phyloP scores from a whole-genome alignment of 2,113 vertebrate species.

The Mesocricetus auratus region DNA sequence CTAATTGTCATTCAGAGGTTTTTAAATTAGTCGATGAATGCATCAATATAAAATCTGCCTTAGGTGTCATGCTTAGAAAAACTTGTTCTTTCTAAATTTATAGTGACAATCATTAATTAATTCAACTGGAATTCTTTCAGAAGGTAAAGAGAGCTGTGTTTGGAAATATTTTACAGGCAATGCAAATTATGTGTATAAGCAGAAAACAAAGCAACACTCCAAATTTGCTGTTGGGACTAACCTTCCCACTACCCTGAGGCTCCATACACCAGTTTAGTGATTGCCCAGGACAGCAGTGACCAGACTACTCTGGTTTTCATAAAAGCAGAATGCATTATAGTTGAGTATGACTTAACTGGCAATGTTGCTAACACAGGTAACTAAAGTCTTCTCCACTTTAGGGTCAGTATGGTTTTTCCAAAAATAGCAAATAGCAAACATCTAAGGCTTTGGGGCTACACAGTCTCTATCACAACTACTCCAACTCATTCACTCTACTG shows the following conservation, averaged over 20 bases:
- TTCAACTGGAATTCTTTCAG: not conserved
- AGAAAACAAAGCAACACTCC: not conserved
- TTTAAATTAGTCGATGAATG: constrained; percentile 9
- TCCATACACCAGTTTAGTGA: not conserved
- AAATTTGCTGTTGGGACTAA: not conserved
- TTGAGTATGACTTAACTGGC: not conserved
- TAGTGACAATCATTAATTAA: not conserved
- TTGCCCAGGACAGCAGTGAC: not conserved
- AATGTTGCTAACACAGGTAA: not conserved
- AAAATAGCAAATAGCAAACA: not conserved
- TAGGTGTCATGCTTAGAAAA: constrained; percentile 16
- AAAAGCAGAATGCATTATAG: not conserved
- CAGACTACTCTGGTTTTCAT: not conserved
- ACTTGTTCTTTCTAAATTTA: not conserved
- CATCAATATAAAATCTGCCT: not conserved
- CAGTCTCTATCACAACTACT: not conserved
- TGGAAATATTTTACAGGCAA: not conserved
- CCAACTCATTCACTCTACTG: not conserved
- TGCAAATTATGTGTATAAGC: not conserved
- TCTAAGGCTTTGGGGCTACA: not conserved
- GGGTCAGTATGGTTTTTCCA: not conserved
- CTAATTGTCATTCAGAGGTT: not conserved
- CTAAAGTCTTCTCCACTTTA: not conserved
- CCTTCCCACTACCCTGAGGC: not conserved
- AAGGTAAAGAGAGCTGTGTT: not conserved